Percentiles rank a stretch among this genome's conserved stretches.
Conservation (phyloP, 1,140 invertebrate species). For the Drosophila guanche region DNA sequence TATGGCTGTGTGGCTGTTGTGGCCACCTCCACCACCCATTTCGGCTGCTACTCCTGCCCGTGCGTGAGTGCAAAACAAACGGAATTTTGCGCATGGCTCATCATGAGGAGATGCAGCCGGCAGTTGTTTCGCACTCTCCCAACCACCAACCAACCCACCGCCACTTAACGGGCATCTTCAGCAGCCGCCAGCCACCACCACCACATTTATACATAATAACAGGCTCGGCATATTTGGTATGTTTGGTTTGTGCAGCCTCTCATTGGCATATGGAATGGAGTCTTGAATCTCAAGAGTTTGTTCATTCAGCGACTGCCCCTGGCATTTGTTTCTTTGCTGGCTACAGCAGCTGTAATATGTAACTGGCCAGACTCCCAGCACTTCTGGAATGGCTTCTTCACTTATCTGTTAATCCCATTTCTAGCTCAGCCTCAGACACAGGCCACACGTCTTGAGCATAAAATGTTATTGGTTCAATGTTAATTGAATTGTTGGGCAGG, state of each 20-base stretch:
- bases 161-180: conserved; percentile 44
- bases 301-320: conserved; percentile 5
- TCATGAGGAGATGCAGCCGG: conserved; percentile 43
- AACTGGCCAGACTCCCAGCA: no score
- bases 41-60: conserved; percentile 31
- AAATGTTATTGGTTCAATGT: conserved; percentile 53
- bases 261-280: conserved; percentile 37
- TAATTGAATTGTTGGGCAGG: conserved; percentile 51
- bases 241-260: conserved; percentile 24
- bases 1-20: conserved; percentile 44
- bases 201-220: conserved; percentile 37
- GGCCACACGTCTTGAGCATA: conserved; percentile 31
- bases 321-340: background rate
- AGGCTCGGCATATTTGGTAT: conserved; percentile 31
- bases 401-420: conserved; percentile 2
- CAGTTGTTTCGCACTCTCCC: background rate
- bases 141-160: background rate
- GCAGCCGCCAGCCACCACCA: conserved; percentile 15
- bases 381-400: conserved; percentile 2
- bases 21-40: conserved; percentile 3
- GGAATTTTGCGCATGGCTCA: conserved; percentile 57
- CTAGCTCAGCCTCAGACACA: conserved; percentile 3
- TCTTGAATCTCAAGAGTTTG: conserved; percentile 25
- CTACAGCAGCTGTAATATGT: no score
- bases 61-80: conserved; percentile 70